Percentiles rank a stretch among this genome's conserved stretches.
Evolutionary conservation across 2,113 vertebrate species (phyloP).

Genomic region (Gavia stellata): DNA sequence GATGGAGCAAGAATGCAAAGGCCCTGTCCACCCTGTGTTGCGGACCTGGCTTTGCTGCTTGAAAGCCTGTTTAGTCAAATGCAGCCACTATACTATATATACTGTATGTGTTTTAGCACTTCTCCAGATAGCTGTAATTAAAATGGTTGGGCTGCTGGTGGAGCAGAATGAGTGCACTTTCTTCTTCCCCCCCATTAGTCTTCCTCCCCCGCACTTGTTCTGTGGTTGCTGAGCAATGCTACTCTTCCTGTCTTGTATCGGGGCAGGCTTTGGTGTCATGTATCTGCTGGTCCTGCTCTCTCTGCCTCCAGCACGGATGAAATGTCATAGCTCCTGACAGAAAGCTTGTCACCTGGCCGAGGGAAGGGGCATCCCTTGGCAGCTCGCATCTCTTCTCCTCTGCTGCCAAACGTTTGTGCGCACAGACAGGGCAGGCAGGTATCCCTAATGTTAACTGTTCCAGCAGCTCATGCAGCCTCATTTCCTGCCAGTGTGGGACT

Average conservation of each 20-base stretch:
- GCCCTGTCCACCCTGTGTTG: neutral
- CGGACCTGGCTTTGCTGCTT: neutral
- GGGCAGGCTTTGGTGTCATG: neutral
- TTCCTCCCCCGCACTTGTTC: neutral
- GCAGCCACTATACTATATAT: too few species aligned
- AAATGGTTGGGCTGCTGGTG: neutral
- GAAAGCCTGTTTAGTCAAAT: neutral
- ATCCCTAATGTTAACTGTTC: neutral
- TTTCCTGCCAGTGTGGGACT: neutral
- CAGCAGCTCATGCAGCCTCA: rapidly evolving
- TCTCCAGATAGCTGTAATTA: neutral
- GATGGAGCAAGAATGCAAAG: neutral
- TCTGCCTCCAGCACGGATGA: neutral
- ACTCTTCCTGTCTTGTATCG: neutral
- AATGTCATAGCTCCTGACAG: neutral
- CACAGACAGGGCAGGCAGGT: neutral
- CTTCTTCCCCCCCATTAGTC: neutral
- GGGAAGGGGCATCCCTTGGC: neutral
- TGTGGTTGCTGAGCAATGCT: neutral
- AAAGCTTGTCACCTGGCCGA: neutral
- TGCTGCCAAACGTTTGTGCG: neutral
- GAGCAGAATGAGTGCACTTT: neutral
- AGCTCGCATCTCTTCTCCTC: neutral
- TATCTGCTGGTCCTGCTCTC: neutral
- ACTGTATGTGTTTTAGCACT: neutral